Conservation (phyloP, 2,113 vertebrate species). For the Alosa alosa region DNA sequence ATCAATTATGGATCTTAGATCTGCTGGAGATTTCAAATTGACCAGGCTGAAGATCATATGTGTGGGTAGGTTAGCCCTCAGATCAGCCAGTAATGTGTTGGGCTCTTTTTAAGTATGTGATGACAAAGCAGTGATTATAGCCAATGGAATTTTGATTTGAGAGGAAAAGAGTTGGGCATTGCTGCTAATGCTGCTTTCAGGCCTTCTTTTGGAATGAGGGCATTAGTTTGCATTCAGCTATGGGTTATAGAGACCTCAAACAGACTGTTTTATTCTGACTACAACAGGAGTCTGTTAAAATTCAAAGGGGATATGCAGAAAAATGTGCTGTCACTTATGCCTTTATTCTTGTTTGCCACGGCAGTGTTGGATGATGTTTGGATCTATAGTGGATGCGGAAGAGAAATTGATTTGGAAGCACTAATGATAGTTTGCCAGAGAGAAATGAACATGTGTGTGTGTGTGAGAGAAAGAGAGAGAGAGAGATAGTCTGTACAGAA, state of each 20-base stretch:
- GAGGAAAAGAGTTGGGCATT: not conserved
- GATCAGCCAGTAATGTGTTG: not conserved
- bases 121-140: not conserved
- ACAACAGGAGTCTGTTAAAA: not conserved
- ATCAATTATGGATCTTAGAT: constrained; percentile 67
- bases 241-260: not conserved
- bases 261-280: not conserved
- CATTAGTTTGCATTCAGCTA: not conserved
- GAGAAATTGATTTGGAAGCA: not conserved
- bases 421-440: not conserved
- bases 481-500: no score
- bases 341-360: not conserved
- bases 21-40: constrained; percentile 53
- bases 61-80: not conserved
- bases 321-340: not conserved
- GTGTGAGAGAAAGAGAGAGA: no score
- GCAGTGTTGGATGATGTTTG: not conserved
- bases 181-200: not conserved
- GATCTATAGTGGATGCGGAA: not conserved
- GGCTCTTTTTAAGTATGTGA: not conserved
- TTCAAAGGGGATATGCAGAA: not conserved
- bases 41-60: constrained; percentile 38
- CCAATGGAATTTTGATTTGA: not conserved
- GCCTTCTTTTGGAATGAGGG: not conserved
- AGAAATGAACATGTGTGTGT: not conserved